These are phyloP conservation scores for Dolichotis patagonum DNA, from an alignment of 2,113 vertebrate species.

Conservation along the genomic window DNA sequence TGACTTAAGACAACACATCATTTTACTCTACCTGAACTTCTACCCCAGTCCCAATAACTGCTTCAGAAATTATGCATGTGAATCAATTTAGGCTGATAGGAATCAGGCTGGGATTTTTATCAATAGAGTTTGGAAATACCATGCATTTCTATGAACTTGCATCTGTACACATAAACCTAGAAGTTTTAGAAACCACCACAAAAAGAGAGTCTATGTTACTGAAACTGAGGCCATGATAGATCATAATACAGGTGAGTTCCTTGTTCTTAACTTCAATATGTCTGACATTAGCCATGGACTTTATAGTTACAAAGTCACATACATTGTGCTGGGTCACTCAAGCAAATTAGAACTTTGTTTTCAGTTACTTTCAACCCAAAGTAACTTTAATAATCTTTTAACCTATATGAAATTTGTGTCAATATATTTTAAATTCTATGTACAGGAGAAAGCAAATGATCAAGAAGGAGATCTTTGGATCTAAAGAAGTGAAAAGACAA, in stretches of 20 bases:
- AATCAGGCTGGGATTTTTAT: not conserved
- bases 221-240: not conserved
- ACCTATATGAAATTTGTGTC: not conserved
- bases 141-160: not conserved
- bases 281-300: not conserved
- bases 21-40: not conserved
- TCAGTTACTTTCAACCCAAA: slow-evolving; percentile 2
- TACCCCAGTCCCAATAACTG: not conserved
- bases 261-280: not conserved
- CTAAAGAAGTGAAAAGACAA: not conserved
- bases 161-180: not conserved
- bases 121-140: not conserved
- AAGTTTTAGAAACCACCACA: not conserved
- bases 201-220: not conserved
- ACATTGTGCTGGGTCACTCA: not conserved
- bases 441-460: not conserved
- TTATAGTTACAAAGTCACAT: not conserved
- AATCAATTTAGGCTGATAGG: not conserved
- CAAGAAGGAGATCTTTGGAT: not conserved
- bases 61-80: not conserved
- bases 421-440: not conserved
- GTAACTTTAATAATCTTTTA: not conserved
- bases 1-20: slow-evolving; percentile 48
- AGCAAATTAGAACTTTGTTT: not conserved
- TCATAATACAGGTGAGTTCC: not conserved